These are phyloP conservation scores for Meandrina meandrites DNA, from an alignment of 92 coral and sea anemone species.

Conservation along the genomic window DNA sequence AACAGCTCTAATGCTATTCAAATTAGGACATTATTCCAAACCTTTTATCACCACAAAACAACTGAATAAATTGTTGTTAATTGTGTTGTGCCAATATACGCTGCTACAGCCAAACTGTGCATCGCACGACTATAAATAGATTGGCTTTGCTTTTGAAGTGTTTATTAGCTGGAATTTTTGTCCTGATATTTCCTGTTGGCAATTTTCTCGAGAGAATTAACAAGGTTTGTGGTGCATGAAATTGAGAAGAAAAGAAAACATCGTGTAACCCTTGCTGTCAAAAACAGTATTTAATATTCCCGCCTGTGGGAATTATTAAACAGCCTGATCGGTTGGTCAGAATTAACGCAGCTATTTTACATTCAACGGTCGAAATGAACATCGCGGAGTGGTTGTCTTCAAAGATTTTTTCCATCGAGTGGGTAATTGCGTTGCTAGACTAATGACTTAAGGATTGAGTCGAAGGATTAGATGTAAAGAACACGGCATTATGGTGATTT, in stretches of 20 bases:
- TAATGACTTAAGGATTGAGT: neutral
- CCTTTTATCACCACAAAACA: constrained; percentile 21
- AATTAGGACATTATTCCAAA: constrained; percentile 36
- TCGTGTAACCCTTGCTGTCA: constrained; percentile 25
- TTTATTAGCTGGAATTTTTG: constrained; percentile 18
- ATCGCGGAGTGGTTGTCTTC: constrained; percentile 18
- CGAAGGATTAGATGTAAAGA: constrained; percentile 15
- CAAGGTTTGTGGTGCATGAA: constrained; percentile 26
- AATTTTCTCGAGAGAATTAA: constrained; percentile 18
- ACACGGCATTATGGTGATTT: constrained; percentile 34
- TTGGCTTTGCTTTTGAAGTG: neutral
- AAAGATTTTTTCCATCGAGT: neutral
- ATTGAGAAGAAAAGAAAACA: constrained; percentile 35
- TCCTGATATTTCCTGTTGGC: constrained; percentile 13
- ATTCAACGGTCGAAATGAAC: constrained; percentile 49
- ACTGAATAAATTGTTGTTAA: constrained; percentile 32
- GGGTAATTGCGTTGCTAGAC: neutral
- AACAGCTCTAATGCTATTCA: constrained; percentile 29
- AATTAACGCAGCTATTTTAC: constrained; percentile 26
- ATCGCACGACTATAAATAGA: constrained; percentile 42
- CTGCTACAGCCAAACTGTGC: neutral
- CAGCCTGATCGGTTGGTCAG: constrained; percentile 25
- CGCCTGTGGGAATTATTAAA: constrained; percentile 51
- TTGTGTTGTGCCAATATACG: constrained; percentile 19
- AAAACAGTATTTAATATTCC: constrained; percentile 45